Base-by-base conservation (phyloP, 2,888 invertebrate species). In the Incurvaria masculella region DNA sequence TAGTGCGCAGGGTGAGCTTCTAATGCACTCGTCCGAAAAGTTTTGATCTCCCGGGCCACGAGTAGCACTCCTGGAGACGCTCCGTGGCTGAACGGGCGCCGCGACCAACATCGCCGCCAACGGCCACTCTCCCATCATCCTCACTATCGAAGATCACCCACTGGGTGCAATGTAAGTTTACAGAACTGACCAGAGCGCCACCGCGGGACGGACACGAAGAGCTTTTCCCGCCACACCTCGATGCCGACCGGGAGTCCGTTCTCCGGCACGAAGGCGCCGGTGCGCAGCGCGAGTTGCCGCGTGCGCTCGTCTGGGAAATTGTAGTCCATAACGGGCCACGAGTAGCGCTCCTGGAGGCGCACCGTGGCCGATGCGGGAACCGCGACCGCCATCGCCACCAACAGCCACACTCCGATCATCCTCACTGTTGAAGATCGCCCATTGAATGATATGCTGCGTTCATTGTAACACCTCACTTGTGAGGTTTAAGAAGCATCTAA, bases 201-300 rank as follows among this genome's bases (percentile, higher is more conserved):
- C 58, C 93, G 81, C 0, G 93, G 93, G 2, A 92, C 87, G 10
- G 86, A 85, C 20, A 93, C 84, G 64, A 92, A 93, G n/a, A 93
- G 75, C 56, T 89, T 91, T 61, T 90, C 86, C 52, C 79, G 81
- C 86, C 87, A 91, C 50, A 90, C 75, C 65, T 93, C 92, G 21
- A 93, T 84, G 18, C 92, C 93, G 1, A 91, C 90, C 0, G 92
- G 91, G 1, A 91, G 71, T 46, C 84, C 89, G 62, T 92, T 92
- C 61, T 88, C 87, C 0, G 89, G 90, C 10, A 88, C 81, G 55
- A 85, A 86, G 43, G 83, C 83, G 4, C 86, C 86, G 0, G 80
- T 81, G 38, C 79, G 64, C 8, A 90, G 66, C 0, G 88, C 89
- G 52, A 83, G 78, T 54, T 83, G 80, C 58, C 85, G 82, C 8